Conservation (phyloP, 92 coral and sea anemone genomes). For the Parazoanthus atlanticus region DNA sequence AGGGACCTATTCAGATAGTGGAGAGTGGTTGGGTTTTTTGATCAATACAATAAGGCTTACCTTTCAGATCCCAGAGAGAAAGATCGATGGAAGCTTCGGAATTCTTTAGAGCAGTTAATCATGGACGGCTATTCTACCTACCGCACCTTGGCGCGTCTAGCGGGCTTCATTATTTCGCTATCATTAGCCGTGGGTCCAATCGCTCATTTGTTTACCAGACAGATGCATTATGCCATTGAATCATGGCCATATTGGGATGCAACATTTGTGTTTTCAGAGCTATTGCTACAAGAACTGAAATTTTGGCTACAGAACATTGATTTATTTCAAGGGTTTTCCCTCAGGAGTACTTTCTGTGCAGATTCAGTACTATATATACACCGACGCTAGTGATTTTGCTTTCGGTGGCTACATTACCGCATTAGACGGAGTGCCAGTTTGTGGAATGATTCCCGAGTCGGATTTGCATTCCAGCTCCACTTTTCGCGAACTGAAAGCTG, state of each 20-base stretch:
- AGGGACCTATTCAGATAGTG: not conserved
- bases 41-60: not conserved
- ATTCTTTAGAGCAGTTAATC: not conserved
- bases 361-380: not conserved
- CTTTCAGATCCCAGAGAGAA: slow-evolving; percentile 17
- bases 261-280: not conserved
- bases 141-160: not conserved
- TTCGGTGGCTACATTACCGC: not conserved
- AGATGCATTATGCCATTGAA: slow-evolving; percentile 22
- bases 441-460: not conserved
- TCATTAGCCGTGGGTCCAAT: not conserved
- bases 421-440: not conserved
- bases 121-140: not conserved
- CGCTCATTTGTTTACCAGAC: not conserved
- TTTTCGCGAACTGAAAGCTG: not conserved
- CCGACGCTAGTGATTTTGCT: slow-evolving; percentile 21
- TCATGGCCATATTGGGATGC: slow-evolving; percentile 11
- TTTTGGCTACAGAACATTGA: slow-evolving; percentile 33
- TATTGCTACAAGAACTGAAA: slow-evolving; percentile 14
- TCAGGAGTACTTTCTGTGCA: not conserved
- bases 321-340: slow-evolving; percentile 9
- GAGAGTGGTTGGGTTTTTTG: not conserved
- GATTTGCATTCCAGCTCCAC: not conserved
- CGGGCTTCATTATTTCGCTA: not conserved
- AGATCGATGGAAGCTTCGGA: slow-evolving; percentile 10